Evolutionary conservation across 1,140 invertebrate species (phyloP).

Genomic region (Atta colombica): DNA sequence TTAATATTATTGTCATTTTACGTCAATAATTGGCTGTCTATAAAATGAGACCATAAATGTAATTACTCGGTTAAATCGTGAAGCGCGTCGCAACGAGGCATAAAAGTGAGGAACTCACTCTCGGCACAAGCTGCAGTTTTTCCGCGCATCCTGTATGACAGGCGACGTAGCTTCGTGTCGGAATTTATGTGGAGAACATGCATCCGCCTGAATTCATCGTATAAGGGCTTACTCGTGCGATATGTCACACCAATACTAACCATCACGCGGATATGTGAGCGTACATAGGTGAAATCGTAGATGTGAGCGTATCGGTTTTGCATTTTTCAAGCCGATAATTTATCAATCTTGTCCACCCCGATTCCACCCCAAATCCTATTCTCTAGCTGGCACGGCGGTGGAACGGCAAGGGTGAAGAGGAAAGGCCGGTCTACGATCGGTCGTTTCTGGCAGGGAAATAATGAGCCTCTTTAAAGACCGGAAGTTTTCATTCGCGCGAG

Average conservation of each 20-base stretch:
- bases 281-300: constrained; percentile 7
- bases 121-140: constrained; percentile 68
- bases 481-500: constrained; percentile 77
- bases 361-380: constrained; percentile 69
- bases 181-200: constrained; percentile 80
- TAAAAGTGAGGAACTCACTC: constrained; percentile 76
- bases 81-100: constrained; percentile 50
- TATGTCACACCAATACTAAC: constrained; percentile 45
- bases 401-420: constrained; percentile 14
- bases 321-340: constrained; percentile 85
- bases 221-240: constrained; percentile 57
- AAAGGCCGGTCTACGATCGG: constrained; percentile 63
- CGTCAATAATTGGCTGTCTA: constrained; percentile 34
- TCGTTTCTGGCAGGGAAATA: constrained; percentile 80
- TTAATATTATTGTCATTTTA: constrained; percentile 14
- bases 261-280: background rate
- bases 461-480: constrained; percentile 83
- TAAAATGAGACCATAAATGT: constrained; percentile 47
- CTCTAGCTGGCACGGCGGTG: constrained; percentile 52
- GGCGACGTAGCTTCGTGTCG: constrained; percentile 76
- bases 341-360: constrained; percentile 82
- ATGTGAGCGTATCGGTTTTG: constrained; percentile 81
- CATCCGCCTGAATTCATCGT: constrained; percentile 77
- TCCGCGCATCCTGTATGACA: constrained; percentile 74
- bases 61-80: constrained; percentile 49